Base-by-base conservation (phyloP, 2,888 invertebrate genomes). In the Incurvaria masculella region DNA sequence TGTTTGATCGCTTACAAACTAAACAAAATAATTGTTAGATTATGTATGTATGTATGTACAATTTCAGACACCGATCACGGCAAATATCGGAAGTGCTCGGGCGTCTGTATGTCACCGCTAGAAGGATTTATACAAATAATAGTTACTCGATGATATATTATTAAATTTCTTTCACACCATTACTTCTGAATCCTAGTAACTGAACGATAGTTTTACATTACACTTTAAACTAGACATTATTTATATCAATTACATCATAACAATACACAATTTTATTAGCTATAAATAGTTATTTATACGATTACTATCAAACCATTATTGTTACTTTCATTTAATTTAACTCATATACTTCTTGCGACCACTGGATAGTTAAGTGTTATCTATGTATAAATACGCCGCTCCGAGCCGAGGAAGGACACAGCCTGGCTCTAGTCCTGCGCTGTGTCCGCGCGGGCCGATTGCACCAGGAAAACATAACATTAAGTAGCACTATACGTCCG, bases 251-350 rank as follows among this genome's bases (percentile, higher is more conserved):
- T 76, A 76, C 72, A 73, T 74, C 71, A 73, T 78, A 78, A 78
- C 78, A 78, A 76, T 78, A 78, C 76, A 78, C 78, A 76, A 74
- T n/a, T n/a, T n/a, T n/a, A n/a, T 78, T 78, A 76, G 76, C 78
- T 78, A 78, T 78, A 78, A 78, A 78, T 78, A 78, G 76, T 72
- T 47, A 47, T 47, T 47, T 76, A 76, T 78, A 78, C 64, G 75
- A 72, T 74, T 73, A 74, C 75, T 75, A 75, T 76, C 68, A 74
- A 78, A 75, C 73, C 68, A 62, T 68, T 72, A 71, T 74, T 72
- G 72, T 73, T 72, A 70, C 68, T 68, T 64, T 67, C 65, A 63
- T 69, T 68, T 59, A 63, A 62, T 65, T 64, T 66, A 62, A 68
- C 68, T 66, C 66, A 67, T 65, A 65, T 33, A 33, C 33, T 33